These are phyloP conservation scores for Falco biarmicus DNA, from an alignment of 2,797 vertebrate species.

Conservation along the genomic window DNA sequence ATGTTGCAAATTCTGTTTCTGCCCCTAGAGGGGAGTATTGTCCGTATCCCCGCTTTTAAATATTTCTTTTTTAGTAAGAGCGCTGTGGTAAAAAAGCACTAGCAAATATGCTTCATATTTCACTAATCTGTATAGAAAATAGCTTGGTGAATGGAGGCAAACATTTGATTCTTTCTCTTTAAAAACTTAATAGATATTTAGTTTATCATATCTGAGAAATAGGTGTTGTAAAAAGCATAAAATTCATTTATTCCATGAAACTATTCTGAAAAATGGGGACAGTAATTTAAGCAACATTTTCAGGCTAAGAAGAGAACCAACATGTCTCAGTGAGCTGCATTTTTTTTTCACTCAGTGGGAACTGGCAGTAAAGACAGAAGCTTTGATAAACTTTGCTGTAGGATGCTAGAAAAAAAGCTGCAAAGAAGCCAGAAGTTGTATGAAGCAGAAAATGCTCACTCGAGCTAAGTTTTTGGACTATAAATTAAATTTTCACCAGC, in stretches of 20 bases:
- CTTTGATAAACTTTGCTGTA: background rate
- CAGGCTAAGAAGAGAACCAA: background rate
- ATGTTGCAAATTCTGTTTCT: conserved; percentile 12
- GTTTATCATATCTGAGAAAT: background rate
- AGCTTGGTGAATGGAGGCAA: background rate
- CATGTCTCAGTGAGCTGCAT: background rate
- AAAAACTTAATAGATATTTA: background rate
- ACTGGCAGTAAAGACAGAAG: background rate
- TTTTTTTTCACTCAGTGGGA: background rate
- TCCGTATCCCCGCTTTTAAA: background rate
- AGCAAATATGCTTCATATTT: background rate
- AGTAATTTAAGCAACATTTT: background rate
- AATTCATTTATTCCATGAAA: background rate
- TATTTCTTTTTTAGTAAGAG: background rate
- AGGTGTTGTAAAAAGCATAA: background rate
- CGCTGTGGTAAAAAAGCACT: background rate
- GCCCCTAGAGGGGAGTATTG: conserved; percentile 67
- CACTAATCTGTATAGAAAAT: background rate
- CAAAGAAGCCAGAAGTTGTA: background rate
- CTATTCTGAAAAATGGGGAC: background rate
- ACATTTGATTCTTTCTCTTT: background rate
- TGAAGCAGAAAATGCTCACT: background rate
- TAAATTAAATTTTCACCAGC: background rate
- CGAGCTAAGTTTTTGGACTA: background rate
- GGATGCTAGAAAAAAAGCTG: background rate